These are phyloP conservation scores for Pseudopodoces humilis DNA, from an alignment of 2,113 vertebrate species.

Conservation along the genomic window DNA sequence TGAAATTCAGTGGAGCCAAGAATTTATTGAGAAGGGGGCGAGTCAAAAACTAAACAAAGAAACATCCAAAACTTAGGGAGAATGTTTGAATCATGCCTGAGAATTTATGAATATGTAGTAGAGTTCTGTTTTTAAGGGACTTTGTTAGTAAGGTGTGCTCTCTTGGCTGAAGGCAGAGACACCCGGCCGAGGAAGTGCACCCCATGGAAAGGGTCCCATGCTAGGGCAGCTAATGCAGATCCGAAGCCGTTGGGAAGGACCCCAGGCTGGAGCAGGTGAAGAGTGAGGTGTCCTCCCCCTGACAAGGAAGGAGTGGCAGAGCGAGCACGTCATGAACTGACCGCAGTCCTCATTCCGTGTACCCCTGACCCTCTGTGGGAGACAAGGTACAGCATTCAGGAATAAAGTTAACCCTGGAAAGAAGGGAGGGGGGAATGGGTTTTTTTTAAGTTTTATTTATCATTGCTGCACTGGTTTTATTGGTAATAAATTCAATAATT, in stretches of 20 bases:
- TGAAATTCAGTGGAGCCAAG: too few relatives aligned
- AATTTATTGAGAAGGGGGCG: too few relatives aligned
- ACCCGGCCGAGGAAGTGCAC: not conserved
- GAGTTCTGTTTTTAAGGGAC: too few relatives aligned
- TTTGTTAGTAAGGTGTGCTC: too few relatives aligned
- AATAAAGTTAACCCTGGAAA: not conserved
- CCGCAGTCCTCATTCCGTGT: rapidly evolving
- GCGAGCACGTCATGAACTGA: not conserved
- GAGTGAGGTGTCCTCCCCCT: not conserved
- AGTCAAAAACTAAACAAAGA: too few relatives aligned
- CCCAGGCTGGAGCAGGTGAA: not conserved
- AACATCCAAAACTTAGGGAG: too few relatives aligned
- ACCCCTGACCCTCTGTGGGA: not conserved
- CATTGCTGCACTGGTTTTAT: not conserved
- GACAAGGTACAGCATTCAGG: not conserved
- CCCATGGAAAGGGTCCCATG: rapidly evolving
- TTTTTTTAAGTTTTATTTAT: not conserved
- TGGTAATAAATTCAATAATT: not conserved
- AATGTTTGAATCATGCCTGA: too few relatives aligned
- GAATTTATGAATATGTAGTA: too few relatives aligned
- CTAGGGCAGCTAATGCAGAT: not conserved
- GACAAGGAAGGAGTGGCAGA: not conserved
- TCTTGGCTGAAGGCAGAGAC: too few relatives aligned
- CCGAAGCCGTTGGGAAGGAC: rapidly evolving
- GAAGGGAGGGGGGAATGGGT: too few relatives aligned